Conservation (phyloP, 1,140 invertebrate genomes). For the Eumeta japonica region DNA sequence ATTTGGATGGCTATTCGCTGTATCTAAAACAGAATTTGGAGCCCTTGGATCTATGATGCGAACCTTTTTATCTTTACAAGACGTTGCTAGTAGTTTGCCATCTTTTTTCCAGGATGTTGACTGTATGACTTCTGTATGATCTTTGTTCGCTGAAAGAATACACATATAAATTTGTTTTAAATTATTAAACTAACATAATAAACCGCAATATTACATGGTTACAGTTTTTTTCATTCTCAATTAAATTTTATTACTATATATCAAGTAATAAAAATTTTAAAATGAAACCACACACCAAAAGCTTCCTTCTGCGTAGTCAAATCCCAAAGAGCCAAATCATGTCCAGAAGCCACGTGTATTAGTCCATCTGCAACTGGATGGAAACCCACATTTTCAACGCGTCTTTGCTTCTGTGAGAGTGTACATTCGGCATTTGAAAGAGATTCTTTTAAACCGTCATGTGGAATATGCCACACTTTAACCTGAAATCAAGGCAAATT, state of each 20-base stretch:
- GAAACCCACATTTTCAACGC: constrained; percentile 83
- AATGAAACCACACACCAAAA: constrained; percentile 61
- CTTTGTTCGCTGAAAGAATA: constrained; percentile 63
- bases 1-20: constrained; percentile 77
- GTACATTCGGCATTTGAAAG: constrained; percentile 76
- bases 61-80: constrained; percentile 81
- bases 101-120: constrained; percentile 81
- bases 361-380: constrained; percentile 84
- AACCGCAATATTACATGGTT: too few species aligned
- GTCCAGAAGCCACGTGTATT: constrained; percentile 77
- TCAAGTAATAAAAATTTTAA: neutral
- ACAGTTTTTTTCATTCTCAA: neutral
- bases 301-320: constrained; percentile 78
- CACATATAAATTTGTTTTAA: constrained; percentile 1
- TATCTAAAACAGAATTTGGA: constrained; percentile 60
- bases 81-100: constrained; percentile 71
- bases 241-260: too few species aligned
- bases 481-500: constrained; percentile 58
- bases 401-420: constrained; percentile 75
- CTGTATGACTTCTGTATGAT: constrained; percentile 82
- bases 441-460: constrained; percentile 75
- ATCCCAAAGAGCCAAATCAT: constrained; percentile 84
- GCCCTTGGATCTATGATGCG: constrained; percentile 78
- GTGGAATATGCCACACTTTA: constrained; percentile 84
- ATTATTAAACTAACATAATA: neutral